Percentiles rank a stretch among this genome's conserved stretches.
Conservation (phyloP, 2,113 vertebrate genomes). For the Thunnus maccoyii region DNA sequence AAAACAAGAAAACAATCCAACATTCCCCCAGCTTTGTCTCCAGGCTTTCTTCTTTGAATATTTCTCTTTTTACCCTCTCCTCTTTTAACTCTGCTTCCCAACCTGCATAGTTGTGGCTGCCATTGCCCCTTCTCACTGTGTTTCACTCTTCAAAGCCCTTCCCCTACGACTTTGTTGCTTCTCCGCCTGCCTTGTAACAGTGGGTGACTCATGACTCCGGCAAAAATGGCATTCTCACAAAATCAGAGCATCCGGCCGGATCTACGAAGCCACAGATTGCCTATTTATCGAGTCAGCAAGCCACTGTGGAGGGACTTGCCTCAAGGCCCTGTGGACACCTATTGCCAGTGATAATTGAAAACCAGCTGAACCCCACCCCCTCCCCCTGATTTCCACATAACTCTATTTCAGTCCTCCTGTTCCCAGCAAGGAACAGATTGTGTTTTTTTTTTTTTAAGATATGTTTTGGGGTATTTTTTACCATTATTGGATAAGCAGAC, state of each 20-base stretch:
- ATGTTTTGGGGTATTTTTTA: no score
- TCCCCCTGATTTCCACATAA: slow-evolving; percentile 16
- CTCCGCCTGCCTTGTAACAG: not conserved
- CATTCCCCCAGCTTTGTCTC: no score
- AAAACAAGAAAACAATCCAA: not conserved
- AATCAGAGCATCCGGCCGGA: slow-evolving; percentile 15
- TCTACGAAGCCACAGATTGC: slow-evolving; percentile 14
- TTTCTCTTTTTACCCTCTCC: not conserved
- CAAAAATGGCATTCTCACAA: slow-evolving; percentile 15
- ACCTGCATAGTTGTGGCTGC: slow-evolving; percentile 7
- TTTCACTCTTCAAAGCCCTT: slow-evolving; percentile 51
- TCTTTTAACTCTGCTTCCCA: not conserved
- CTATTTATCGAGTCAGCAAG: slow-evolving; percentile 61
- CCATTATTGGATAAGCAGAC: no score
- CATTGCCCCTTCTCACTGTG: slow-evolving; percentile 8
- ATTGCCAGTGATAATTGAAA: slow-evolving; percentile 60
- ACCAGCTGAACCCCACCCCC: not conserved
- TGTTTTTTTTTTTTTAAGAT: not conserved
- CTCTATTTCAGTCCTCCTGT: slow-evolving; percentile 44
- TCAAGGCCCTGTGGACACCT: slow-evolving; percentile 20
- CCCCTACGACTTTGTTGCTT: slow-evolving; percentile 8
- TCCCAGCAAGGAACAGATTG: slow-evolving; percentile 56
- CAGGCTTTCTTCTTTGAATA: no score
- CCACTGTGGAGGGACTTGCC: slow-evolving; percentile 19
- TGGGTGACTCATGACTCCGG: slow-evolving; percentile 13